These are phyloP conservation scores for Pseudotriccus pelzelni DNA, from an alignment of 2,797 vertebrate genomes.

Conservation along the genomic window DNA sequence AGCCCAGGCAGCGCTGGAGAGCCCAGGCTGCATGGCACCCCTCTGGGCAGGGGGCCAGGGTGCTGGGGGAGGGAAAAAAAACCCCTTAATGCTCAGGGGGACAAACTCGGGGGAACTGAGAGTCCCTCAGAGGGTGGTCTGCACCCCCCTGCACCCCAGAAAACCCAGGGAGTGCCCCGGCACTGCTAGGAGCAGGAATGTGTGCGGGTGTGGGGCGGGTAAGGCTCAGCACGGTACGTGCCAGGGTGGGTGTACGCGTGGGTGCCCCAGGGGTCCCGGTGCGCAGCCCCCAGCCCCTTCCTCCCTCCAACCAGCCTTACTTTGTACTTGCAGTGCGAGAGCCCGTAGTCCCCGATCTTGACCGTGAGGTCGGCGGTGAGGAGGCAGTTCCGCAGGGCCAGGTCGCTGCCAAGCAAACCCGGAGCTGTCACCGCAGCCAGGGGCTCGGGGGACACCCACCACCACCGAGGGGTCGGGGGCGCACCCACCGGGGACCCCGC, in stretches of 20 bases:
- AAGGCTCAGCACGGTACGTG: background rate
- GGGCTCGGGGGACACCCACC: background rate
- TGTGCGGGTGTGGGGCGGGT: accelerated
- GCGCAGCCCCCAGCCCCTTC: background rate
- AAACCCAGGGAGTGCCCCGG: background rate
- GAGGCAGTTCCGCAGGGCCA: constrained; percentile 95
- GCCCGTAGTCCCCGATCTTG: constrained; percentile 95
- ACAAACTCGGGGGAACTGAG: accelerated
- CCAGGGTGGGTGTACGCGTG: accelerated
- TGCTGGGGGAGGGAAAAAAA: accelerated
- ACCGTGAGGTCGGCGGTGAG: constrained; percentile 89
- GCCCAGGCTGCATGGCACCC: background rate
- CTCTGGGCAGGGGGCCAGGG: background rate
- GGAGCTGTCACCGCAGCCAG: background rate
- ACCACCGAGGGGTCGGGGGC: background rate
- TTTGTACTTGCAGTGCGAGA: constrained; percentile 92
- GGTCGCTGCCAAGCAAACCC: constrained; percentile 82
- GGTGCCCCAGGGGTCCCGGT: background rate
- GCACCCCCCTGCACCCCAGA: background rate
- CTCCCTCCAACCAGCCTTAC: constrained; percentile 73
- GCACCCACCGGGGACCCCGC: background rate
- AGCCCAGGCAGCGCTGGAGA: background rate
- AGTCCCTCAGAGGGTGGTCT: background rate
- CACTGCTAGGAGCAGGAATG: background rate
- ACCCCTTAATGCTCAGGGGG: accelerated